These are phyloP conservation scores for Formica aserva DNA, from an alignment of 2,888 invertebrate genomes.

Conservation along the genomic window DNA sequence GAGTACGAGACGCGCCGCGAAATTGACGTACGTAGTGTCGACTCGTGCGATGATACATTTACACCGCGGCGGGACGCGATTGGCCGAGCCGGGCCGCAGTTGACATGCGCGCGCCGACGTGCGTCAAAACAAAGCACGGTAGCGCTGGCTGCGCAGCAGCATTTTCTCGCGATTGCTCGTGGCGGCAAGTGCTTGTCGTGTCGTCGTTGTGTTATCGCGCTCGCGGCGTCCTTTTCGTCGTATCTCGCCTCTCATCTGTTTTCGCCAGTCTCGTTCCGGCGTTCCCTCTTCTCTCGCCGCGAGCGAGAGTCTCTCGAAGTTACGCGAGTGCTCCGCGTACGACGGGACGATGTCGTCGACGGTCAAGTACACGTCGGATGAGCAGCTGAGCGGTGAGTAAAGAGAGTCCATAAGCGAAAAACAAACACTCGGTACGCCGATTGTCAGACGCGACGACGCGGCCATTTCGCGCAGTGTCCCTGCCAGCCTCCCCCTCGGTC, in stretches of 20 bases:
- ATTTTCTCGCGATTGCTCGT: slow-evolving; percentile 78
- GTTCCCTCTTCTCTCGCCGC: slow-evolving; percentile 7
- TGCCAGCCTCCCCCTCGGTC: slow-evolving; percentile 61
- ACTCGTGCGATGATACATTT: slow-evolving; percentile 74
- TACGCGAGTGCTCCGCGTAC: slow-evolving; percentile 52
- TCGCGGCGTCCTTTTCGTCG: background rate
- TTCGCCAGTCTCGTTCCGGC: background rate
- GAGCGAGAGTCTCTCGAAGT: slow-evolving; percentile 22
- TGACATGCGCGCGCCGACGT: slow-evolving; percentile 81
- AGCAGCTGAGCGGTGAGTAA: slow-evolving; percentile 82
- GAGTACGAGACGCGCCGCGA: background rate
- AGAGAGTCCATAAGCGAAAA: background rate
- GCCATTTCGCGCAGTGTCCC: slow-evolving; percentile 80
- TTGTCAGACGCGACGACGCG: slow-evolving; percentile 70
- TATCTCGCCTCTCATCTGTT: background rate
- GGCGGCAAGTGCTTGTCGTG: slow-evolving; percentile 73
- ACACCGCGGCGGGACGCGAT: slow-evolving; percentile 72
- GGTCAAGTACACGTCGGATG: slow-evolving; percentile 81
- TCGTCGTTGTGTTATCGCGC: slow-evolving; percentile 27
- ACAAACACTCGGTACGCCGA: background rate
- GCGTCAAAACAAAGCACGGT: slow-evolving; percentile 83
- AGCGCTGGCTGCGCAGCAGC: slow-evolving; percentile 69
- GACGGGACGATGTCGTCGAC: slow-evolving; percentile 77
- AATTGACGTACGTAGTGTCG: slow-evolving; percentile 62
- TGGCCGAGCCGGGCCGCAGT: slow-evolving; percentile 66